Conservation (phyloP, 2,797 vertebrate genomes). For the Passerculus sandwichensis region DNA sequence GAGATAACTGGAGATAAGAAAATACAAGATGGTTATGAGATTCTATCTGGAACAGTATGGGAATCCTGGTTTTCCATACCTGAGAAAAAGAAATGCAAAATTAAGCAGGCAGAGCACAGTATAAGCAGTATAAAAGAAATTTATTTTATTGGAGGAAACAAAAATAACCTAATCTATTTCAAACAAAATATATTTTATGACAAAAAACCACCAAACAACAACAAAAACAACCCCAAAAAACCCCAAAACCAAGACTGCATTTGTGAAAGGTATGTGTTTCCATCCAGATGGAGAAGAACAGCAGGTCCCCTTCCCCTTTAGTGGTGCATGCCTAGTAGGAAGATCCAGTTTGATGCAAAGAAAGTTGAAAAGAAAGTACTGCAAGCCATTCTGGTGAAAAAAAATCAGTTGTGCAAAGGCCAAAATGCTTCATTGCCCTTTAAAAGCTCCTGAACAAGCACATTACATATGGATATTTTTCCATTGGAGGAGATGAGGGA, state of each 20-base stretch:
- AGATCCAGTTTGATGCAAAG: not conserved
- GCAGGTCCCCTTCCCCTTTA: not conserved
- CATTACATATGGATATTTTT: fast-evolving
- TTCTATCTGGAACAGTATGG: not conserved
- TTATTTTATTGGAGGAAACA: not conserved
- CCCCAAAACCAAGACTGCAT: not conserved
- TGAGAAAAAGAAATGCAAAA: not conserved
- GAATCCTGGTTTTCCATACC: not conserved
- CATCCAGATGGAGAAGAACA: not conserved
- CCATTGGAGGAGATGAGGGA: not conserved
- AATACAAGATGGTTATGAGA: not conserved
- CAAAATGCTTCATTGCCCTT: not conserved
- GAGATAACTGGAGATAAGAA: not conserved
- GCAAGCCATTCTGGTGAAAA: not conserved
- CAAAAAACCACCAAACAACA: not conserved
- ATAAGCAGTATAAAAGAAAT: not conserved
- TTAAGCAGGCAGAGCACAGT: not conserved
- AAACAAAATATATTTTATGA: not conserved
- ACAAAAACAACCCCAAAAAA: not conserved
- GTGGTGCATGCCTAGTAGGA: not conserved
- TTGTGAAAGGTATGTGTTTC: not conserved
- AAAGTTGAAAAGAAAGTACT: not conserved
- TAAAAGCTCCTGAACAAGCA: not conserved
- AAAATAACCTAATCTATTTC: not conserved
- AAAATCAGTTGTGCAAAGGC: not conserved